Evolutionary conservation across 1,140 invertebrate genomes (phyloP).

Genomic region (Cotesia chilonis): DNA sequence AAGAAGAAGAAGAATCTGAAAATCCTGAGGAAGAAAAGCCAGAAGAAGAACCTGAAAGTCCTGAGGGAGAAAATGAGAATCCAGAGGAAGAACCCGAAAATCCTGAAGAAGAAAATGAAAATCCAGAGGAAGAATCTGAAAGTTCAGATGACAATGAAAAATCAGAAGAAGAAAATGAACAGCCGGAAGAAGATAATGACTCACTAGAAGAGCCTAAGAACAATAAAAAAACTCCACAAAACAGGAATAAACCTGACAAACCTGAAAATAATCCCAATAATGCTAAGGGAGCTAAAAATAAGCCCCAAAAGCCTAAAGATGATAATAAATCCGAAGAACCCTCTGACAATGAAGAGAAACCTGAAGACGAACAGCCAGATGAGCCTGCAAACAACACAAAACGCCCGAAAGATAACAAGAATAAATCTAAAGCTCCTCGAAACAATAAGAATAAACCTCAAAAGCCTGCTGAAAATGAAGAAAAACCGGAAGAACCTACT

Average conservation of each 20-base stretch:
- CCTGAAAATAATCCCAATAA: neutral
- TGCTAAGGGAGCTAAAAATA: neutral
- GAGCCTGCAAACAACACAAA: constrained; percentile 7
- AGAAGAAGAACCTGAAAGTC: too few relatives aligned
- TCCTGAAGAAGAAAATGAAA: constrained; percentile 16
- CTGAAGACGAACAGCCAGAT: constrained; percentile 12
- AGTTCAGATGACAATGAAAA: constrained; percentile 20
- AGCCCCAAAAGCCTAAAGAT: neutral
- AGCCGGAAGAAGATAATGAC: constrained; percentile 13
- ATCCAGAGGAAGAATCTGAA: neutral
- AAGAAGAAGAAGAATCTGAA: neutral
- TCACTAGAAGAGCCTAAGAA: neutral
- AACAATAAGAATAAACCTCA: neutral
- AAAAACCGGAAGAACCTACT: constrained; percentile 27
- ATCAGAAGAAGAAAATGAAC: constrained; percentile 7
- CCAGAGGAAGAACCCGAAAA: constrained; percentile 9
- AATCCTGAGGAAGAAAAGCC: too few relatives aligned
- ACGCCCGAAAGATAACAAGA: neutral
- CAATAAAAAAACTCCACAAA: neutral
- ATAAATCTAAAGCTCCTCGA: neutral
- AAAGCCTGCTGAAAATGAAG: constrained; percentile 28
- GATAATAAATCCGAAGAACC: too few relatives aligned
- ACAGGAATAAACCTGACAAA: too few relatives aligned
- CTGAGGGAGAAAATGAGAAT: too few relatives aligned
- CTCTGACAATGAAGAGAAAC: neutral